phyloP scores from a whole-genome alignment of 1,140 invertebrate genomes.

The Cydia splendana region DNA sequence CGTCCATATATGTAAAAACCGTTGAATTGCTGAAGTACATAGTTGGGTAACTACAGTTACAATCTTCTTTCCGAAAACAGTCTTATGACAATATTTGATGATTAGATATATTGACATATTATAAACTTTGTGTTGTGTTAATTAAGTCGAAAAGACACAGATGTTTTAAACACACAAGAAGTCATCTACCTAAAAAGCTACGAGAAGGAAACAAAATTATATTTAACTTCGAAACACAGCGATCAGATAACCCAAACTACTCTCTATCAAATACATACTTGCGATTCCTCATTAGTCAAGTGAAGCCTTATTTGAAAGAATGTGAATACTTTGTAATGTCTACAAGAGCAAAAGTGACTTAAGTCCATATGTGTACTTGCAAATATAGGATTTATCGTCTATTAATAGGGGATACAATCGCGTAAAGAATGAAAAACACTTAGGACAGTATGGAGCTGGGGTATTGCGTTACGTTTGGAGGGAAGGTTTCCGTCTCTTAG shows the following conservation, averaged over 20 bases:
- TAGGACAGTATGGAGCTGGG: not conserved
- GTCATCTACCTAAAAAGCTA: no score
- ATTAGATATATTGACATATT: no score
- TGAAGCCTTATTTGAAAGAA: not conserved
- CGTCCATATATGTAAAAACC: no score
- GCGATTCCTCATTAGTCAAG: slow-evolving; percentile 2
- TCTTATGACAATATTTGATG: no score
- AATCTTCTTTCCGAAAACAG: no score
- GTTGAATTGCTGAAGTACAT: no score
- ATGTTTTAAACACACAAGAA: no score
- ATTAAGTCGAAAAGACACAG: no score
- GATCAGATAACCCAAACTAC: not conserved
- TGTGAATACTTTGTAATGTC: not conserved
- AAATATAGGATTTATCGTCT: not conserved
- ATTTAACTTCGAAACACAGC: not conserved
- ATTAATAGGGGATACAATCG: not conserved
- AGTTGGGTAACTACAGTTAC: no score
- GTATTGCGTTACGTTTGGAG: not conserved
- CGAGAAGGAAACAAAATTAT: no score
- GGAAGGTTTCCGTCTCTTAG: not conserved
- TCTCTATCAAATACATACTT: slow-evolving; percentile 1
- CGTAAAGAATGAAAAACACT: not conserved
- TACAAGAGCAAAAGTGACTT: not conserved
- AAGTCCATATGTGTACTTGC: not conserved
- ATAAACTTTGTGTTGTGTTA: no score